Evolutionary conservation across 1,140 invertebrate species (phyloP).

Genomic region (Pseudomyrmex pallidus): DNA sequence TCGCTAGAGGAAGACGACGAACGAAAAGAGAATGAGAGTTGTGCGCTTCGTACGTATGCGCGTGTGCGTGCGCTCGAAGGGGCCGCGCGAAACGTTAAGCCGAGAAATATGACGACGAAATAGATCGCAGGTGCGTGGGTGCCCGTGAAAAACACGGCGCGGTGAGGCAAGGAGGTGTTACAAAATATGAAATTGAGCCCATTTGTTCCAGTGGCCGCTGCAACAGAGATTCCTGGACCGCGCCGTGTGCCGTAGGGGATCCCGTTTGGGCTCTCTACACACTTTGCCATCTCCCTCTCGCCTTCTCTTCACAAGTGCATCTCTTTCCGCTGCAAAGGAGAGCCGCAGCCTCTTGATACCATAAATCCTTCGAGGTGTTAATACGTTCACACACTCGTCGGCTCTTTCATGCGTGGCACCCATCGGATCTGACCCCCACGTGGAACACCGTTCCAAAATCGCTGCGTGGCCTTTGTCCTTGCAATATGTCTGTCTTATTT

Average conservation of each 20-base stretch:
- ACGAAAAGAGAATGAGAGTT: conserved; percentile 28
- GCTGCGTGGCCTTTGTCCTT: conserved; percentile 63
- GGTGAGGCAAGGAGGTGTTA: conserved; percentile 70
- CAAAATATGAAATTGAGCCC: conserved; percentile 82
- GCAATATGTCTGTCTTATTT: conserved; percentile 53
- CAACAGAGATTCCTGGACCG: conserved; percentile 57
- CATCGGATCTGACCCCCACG: conserved; percentile 69
- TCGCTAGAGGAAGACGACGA: conserved; percentile 10
- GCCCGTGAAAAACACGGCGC: conserved; percentile 50
- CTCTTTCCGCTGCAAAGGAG: conserved; percentile 5
- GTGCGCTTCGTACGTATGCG: neutral
- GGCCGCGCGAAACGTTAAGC: conserved; percentile 45
- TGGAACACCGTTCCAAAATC: conserved; percentile 66
- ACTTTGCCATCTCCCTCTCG: conserved; percentile 21
- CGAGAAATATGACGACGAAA: conserved; percentile 77
- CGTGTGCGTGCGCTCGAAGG: conserved; percentile 16
- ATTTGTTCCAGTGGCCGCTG: conserved; percentile 82
- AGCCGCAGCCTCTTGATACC: conserved; percentile 74
- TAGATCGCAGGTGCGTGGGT: conserved; percentile 81
- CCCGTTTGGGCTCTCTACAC: conserved; percentile 61
- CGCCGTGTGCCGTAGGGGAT: conserved; percentile 78
- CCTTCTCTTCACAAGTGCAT: conserved; percentile 4
- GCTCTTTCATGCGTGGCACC: conserved; percentile 69
- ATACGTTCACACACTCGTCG: conserved; percentile 82
- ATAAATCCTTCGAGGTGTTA: conserved; percentile 85